Evolutionary conservation across 2,888 invertebrate genomes (phyloP), one percentile per base, ranked within the genome.

Genomic region (Tenthredo mesomela): DNA sequence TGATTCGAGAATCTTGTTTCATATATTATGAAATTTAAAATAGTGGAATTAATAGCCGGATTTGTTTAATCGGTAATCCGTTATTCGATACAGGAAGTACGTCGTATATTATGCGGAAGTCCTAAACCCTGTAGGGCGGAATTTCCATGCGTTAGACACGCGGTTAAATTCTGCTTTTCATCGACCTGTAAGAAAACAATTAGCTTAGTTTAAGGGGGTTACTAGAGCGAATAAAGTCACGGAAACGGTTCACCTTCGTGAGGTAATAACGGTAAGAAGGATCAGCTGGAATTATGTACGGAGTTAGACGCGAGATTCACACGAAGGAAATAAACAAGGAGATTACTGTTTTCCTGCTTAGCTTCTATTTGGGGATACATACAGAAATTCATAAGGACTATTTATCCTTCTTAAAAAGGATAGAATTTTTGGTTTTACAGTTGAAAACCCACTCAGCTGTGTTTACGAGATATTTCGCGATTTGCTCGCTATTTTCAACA

Each of bases 401-500:
- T 47, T 43, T 43, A 15, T 12, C 47, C 47, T 47, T 0, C 15
- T 15, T 47, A 15, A 15, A 47, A 47, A 3, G 18, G 50, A 50
- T 50, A 50, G 6, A 50, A 50, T 4, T 47, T 47, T 58, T 6
- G 21, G 58, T 58, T 9, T 18, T 21, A 7, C 21, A 2, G n/a
- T n/a, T 2, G 58, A 21, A 58, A 21, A n/a, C 6, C 6, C 21
- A 58, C 21, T 58, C 58, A 9, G 7, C 58, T 58, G 1, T 58
- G 6, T n/a, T 21, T 7, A 71, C n/a, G 43, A 43, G 43, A 9
- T n/a, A 10, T 25, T 7, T 10, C 12, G 3, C 0, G 4, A 75
- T n/a, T 12, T 21, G 29, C 47, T 75, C 75, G 75, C 50, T 75
- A 75, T 75, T 75, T 75, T 75, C 29, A 75, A 75, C 29, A 47